Conservation (phyloP, 2,888 invertebrate genomes). For the Pristionchus japonicus region DNA sequence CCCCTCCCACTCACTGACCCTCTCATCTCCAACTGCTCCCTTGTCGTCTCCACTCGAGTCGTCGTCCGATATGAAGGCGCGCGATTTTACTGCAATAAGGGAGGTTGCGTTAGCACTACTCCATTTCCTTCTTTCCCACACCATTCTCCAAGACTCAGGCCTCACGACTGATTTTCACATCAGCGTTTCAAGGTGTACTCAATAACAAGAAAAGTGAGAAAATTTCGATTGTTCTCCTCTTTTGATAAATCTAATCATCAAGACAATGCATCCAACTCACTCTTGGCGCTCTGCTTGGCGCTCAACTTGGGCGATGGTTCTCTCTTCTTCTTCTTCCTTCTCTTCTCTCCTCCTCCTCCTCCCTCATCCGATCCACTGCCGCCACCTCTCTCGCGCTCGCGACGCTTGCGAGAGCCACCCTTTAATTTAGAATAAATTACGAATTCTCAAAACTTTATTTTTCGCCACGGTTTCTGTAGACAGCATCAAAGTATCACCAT, state of each 20-base stretch:
- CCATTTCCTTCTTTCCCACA: background rate
- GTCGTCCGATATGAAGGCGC: slow-evolving; percentile 61
- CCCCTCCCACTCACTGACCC: background rate
- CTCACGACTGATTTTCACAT: background rate
- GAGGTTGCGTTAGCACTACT: background rate
- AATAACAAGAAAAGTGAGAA: background rate
- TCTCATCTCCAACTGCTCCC: background rate
- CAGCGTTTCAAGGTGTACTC: background rate
- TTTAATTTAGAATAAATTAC: background rate
- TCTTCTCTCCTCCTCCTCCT: slow-evolving; percentile 43
- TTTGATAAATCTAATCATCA: too few species aligned
- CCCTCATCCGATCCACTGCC: slow-evolving; percentile 57
- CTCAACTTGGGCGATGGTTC: slow-evolving; percentile 56
- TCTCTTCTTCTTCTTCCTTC: slow-evolving; percentile 45
- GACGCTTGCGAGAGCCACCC: slow-evolving; percentile 49
- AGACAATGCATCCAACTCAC: slow-evolving; percentile 43
- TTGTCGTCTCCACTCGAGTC: slow-evolving; percentile 57
- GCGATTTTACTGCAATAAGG: slow-evolving; percentile 61
- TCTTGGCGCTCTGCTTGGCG: slow-evolving; percentile 59
- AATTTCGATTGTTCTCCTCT: too few species aligned
- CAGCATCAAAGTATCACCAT: background rate
- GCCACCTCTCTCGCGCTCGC: slow-evolving; percentile 50
- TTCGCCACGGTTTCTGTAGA: background rate
- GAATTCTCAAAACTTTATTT: background rate
- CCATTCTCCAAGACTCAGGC: too few species aligned